Evolutionary conservation across 2,888 invertebrate genomes (phyloP), one percentile per base, ranked within the genome.

Genomic region (Zygogramma bicolorata): DNA sequence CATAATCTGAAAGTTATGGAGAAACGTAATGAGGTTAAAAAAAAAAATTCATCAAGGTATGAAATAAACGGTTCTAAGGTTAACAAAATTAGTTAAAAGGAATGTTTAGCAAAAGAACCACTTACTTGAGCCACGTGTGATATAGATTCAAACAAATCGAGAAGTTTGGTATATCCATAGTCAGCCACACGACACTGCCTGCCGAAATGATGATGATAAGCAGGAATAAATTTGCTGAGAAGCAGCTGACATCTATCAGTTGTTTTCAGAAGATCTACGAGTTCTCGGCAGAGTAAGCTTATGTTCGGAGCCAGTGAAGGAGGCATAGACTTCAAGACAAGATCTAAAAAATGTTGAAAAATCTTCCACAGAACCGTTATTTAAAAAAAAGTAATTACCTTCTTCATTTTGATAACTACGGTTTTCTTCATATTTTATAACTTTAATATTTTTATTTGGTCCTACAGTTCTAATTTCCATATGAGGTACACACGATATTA

Each of bases 121-220:
- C 72, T 73, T 85, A 94, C 94, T 88, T 96, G 96, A 38, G 96
- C 93, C 57, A 97, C 93, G 80, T 94, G 92, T 13, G 95, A 91
- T n/a, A 98, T 89, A 3, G 96, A 94, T 80, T 97, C 94, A 57
- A 98, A 91, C 42, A 98, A 89, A 86, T 98, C 97, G 20, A 96
- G 93, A 1, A 98, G 88, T 86, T 96, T 96, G 0, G 95, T 96
- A 84, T 95, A 97, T n/a, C 98, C 98, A 85, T 97, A 98, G 88
- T 97, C 97, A 6, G 97, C 96, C 0, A 98, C 97, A 65, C 97
- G 92, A 85, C 97, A 97, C 86, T 98, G 98, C 34, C 96, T 91
- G 0, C 97, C 97, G 86, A 97, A 98, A 87, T 97, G 97, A 87
- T 97, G 97, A 85, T 98, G 98, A 88, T 98, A 98, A 1, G 96